These are phyloP conservation scores for Hypselothyrea guttata DNA, from an alignment of 2,888 invertebrate genomes.

Conservation along the genomic window DNA sequence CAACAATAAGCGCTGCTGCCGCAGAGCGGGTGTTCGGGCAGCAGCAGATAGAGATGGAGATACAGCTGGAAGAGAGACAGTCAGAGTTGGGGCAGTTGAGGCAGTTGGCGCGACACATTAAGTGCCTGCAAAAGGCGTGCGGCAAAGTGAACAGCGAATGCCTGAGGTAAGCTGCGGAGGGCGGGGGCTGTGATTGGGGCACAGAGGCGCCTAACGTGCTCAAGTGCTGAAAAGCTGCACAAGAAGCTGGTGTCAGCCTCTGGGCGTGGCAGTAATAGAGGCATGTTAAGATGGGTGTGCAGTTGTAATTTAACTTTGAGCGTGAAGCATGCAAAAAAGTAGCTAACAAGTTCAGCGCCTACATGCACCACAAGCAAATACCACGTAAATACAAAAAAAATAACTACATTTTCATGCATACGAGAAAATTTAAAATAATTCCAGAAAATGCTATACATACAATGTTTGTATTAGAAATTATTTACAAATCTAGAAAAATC, in stretches of 20 bases:
- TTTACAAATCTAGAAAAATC: too few relatives aligned
- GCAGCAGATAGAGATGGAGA: background rate
- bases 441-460: too few relatives aligned
- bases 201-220: slow-evolving; percentile 52
- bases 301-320: slow-evolving; percentile 21
- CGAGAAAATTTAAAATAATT: too few relatives aligned
- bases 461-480: too few relatives aligned
- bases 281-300: background rate
- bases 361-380: background rate
- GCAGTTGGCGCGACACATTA: slow-evolving; percentile 55
- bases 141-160: slow-evolving; percentile 52
- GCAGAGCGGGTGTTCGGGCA: slow-evolving; percentile 1
- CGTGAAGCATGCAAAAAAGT: background rate
- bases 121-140: slow-evolving; percentile 74
- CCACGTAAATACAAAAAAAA: too few relatives aligned
- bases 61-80: background rate
- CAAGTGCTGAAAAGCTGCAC: slow-evolving; percentile 53
- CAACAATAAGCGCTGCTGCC: slow-evolving; percentile 43
- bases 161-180: slow-evolving; percentile 17
- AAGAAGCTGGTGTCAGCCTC: slow-evolving; percentile 16
- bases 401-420: too few relatives aligned
- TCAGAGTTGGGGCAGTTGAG: too few relatives aligned
- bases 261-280: background rate
- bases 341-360: background rate
- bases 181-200: slow-evolving; percentile 3